A percentile compares a stretch with the other conserved stretches of the same genome.
Conservation (phyloP, 2,113 vertebrate genomes). For the Budorcas taxicolor region DNA sequence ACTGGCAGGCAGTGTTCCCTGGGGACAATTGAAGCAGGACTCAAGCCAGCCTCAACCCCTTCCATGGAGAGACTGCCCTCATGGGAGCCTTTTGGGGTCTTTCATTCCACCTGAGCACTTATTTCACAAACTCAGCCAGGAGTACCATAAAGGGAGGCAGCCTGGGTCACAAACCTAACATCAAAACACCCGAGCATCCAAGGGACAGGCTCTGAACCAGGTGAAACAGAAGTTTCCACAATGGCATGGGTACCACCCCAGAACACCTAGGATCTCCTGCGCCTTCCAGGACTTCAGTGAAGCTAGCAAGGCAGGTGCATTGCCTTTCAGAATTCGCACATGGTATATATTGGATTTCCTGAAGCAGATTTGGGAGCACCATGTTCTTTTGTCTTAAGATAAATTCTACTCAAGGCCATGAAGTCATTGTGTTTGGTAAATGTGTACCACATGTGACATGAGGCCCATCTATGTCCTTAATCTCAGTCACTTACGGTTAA, state of each 20-base stretch:
- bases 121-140: not conserved
- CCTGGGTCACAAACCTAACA: not conserved
- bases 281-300: not conserved
- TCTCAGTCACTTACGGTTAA: slow-evolving; percentile 53
- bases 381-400: slow-evolving; percentile 68
- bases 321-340: slow-evolving; percentile 39
- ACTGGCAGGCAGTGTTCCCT: not conserved
- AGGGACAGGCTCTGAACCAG: not conserved
- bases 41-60: not conserved
- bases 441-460: slow-evolving; percentile 32
- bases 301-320: not conserved
- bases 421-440: slow-evolving; percentile 54
- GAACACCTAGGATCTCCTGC: not conserved
- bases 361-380: slow-evolving; percentile 37
- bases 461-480: slow-evolving; percentile 43
- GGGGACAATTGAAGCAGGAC: too few species aligned
- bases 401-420: slow-evolving; percentile 65
- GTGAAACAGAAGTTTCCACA: not conserved
- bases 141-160: not conserved
- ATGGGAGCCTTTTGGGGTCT: not conserved
- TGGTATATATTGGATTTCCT: not conserved
- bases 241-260: accelerated
- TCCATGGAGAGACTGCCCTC: not conserved
- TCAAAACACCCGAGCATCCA: not conserved
- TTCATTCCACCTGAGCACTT: not conserved